These are phyloP conservation scores for Heptranchias perlo DNA, from an alignment of 2,113 vertebrate species.

Conservation along the genomic window DNA sequence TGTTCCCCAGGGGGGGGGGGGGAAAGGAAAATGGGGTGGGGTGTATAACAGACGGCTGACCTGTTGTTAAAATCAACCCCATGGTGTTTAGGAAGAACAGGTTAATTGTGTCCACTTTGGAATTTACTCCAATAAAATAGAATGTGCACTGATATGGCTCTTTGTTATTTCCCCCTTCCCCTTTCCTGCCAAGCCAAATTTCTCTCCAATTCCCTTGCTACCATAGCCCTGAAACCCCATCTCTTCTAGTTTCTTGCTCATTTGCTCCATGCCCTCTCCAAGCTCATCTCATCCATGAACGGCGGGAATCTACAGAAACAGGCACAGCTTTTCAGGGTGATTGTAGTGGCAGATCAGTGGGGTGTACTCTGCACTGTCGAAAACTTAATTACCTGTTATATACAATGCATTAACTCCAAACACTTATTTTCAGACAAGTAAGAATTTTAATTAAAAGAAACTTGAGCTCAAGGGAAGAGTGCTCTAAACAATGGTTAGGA, in stretches of 20 bases:
- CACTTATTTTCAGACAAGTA: no score
- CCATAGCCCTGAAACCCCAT: not conserved
- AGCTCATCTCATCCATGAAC: not conserved
- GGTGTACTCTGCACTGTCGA: no score
- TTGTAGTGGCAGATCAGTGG: not conserved
- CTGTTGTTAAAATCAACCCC: not conserved
- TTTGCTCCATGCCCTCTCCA: not conserved
- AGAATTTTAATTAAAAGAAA: no score
- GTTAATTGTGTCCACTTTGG: not conserved
- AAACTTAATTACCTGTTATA: no score
- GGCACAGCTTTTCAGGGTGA: not conserved
- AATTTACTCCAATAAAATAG: not conserved
- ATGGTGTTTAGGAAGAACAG: not conserved
- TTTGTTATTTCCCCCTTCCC: not conserved
- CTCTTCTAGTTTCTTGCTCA: no score
- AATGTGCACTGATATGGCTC: not conserved
- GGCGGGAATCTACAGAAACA: not conserved
- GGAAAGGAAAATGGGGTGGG: not conserved
- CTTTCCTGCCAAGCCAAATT: not conserved
- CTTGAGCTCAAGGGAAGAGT: no score
- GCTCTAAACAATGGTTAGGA: no score
- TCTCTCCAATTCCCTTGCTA: not conserved
- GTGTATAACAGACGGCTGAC: not conserved
- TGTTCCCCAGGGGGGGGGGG: no score
- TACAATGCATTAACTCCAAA: no score